Base-by-base conservation (phyloP, 2,888 invertebrate genomes). In the Drosophila prostipennis region DNA sequence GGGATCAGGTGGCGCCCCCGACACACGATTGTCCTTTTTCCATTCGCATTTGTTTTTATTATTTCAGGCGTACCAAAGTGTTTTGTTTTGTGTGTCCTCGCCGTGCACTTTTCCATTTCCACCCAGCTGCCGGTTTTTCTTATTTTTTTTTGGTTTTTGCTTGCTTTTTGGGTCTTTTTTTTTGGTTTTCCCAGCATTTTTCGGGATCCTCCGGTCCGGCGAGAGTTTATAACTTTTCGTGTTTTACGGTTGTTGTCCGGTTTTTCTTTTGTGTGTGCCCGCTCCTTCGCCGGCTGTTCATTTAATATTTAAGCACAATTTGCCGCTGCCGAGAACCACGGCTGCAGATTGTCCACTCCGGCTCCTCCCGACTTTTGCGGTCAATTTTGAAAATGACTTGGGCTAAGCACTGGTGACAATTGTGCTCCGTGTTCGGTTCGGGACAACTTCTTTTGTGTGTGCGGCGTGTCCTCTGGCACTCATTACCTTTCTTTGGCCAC, bases 281-380 rank as follows among this genome's bases (percentile, higher is more conserved):
- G 63, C 74, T 74, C 48, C 49, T 59, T 61, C 51, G 49, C 58
- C 61, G 68, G 81, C 59, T 83, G 78, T 82, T 89, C 89, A 89
- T 88, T 89, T 89, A 89, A 89, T 87, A 88, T 89, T 88, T 88
- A 89, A 88, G 83, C 80, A 79, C 90, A 85, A 87, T 88, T 88
- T 85, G 86, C 77, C 76, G 76, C 76, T 61, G 71, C 76, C 74
- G 68, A 73, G 78, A 61, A 75, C 73, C 74, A 46, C 68, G 58
- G 56, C 54, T 64, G 59, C 51, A 55, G 56, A 32, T 68, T 65
- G 36, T 59, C 54, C 69, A 39, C 49, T 49, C 52, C 37, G 60
- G 39, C 16, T 26, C 45, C 45, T 34, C 19, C 49, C 40, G 72
- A 79, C 77, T 75, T 74, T 75, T 88, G 89, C 77, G 89, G 89